Conservation (phyloP, 1,140 invertebrate genomes). For the Dinothrombium tinctorium region DNA sequence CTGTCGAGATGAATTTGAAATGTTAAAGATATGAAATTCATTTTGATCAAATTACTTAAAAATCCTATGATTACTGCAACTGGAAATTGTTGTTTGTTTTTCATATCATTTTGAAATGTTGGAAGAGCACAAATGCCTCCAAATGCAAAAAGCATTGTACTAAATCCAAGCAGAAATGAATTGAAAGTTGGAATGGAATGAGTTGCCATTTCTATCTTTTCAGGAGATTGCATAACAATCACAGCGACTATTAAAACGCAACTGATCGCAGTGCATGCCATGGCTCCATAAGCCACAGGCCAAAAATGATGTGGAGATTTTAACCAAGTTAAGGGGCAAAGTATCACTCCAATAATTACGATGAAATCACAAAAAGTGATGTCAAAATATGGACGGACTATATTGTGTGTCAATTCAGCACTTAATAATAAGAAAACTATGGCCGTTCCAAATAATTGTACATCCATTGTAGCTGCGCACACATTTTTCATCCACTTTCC, state of each 20-base stretch:
- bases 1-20: slow-evolving; percentile 16
- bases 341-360: slow-evolving; percentile 30
- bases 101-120: slow-evolving; percentile 41
- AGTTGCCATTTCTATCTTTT: neutral
- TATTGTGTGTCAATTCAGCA: neutral
- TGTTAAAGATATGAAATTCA: neutral
- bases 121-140: slow-evolving; percentile 40
- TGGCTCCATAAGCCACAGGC: slow-evolving; percentile 15
- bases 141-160: slow-evolving; percentile 36
- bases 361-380: slow-evolving; percentile 31
- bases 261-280: neutral
- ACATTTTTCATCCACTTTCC: slow-evolving; percentile 2
- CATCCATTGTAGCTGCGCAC: neutral
- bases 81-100: slow-evolving; percentile 28
- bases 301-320: slow-evolving; percentile 45
- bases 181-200: slow-evolving; percentile 16
- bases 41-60: slow-evolving; percentile 20
- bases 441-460: neutral
- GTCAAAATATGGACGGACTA: neutral
- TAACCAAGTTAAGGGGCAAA: slow-evolving; percentile 38
- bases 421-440: neutral
- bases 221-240: neutral
- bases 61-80: slow-evolving; percentile 28
- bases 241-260: slow-evolving; percentile 6
- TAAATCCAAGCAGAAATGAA: slow-evolving; percentile 34